Conservation (phyloP, 92 coral and sea anemone species). For the Parazoanthus darwini region DNA sequence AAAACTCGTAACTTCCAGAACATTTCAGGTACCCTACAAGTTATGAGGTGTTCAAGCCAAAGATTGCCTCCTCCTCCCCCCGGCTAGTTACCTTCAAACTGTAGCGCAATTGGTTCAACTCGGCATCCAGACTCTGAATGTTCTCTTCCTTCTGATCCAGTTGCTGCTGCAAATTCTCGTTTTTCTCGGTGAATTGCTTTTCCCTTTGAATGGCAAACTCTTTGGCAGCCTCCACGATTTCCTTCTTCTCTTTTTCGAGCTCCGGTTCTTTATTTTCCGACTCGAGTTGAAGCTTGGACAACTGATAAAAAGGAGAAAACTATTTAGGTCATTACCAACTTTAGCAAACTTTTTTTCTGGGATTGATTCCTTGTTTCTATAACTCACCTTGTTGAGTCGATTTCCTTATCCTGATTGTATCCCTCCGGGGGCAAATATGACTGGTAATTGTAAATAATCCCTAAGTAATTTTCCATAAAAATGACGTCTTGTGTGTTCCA, state of each 20-base stretch:
- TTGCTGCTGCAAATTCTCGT: conserved; percentile 42
- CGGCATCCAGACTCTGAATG: conserved; percentile 54
- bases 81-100: conserved; percentile 29
- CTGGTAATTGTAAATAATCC: too few relatives aligned
- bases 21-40: too few relatives aligned
- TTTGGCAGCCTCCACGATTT: conserved; percentile 76
- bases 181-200: conserved; percentile 53
- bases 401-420: too few relatives aligned
- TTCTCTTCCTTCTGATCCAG: conserved; percentile 64
- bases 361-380: background rate
- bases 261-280: conserved; percentile 51
- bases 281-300: conserved; percentile 58
- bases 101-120: conserved; percentile 45
- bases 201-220: conserved; percentile 81
- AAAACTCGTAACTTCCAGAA: too few relatives aligned
- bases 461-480: too few relatives aligned
- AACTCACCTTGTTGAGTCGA: background rate
- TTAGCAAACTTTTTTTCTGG: background rate
- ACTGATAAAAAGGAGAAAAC: conserved; percentile 39
- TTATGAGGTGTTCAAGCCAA: background rate
- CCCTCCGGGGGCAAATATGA: too few relatives aligned
- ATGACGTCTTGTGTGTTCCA: too few relatives aligned
- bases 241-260: conserved; percentile 69
- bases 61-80: background rate
- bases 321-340: background rate